Percentiles rank a stretch among this genome's conserved stretches.
These are phyloP conservation scores for Yponomeuta plumbellus DNA, from an alignment of 2,888 invertebrate genomes.

Conservation along the genomic window DNA sequence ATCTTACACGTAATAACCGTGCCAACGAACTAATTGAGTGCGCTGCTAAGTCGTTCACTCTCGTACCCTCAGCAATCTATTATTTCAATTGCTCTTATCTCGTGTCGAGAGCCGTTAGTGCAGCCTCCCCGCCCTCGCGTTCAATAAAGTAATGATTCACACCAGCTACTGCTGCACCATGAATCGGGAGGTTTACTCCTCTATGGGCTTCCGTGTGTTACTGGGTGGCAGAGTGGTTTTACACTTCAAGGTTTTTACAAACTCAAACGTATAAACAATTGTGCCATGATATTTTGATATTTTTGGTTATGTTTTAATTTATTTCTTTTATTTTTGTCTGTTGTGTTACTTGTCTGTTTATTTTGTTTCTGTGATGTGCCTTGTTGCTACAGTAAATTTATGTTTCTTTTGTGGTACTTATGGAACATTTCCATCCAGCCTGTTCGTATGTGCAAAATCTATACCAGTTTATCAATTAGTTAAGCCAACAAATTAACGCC, in stretches of 20 bases:
- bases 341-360: too few species aligned
- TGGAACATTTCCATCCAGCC: too few species aligned
- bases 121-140: slow-evolving; percentile 31
- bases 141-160: slow-evolving; percentile 31
- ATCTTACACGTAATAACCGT: slow-evolving; percentile 16
- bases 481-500: too few species aligned
- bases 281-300: too few species aligned
- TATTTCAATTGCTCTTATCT: slow-evolving; percentile 50
- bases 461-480: too few species aligned
- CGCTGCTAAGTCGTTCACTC: slow-evolving; percentile 36
- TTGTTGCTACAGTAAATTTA: too few species aligned
- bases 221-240: neutral
- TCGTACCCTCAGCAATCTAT: slow-evolving; percentile 41
- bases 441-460: too few species aligned
- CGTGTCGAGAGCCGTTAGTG: slow-evolving; percentile 34
- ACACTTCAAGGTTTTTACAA: neutral
- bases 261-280: too few species aligned
- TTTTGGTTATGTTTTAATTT: too few species aligned
- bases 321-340: too few species aligned
- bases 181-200: neutral
- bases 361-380: too few species aligned
- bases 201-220: neutral
- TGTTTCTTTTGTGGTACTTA: too few species aligned
- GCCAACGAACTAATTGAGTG: slow-evolving; percentile 33
- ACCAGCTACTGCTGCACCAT: slow-evolving; percentile 17